phyloP scores from a whole-genome alignment of 2,113 vertebrate species.

The Sigmodon hispidus region DNA sequence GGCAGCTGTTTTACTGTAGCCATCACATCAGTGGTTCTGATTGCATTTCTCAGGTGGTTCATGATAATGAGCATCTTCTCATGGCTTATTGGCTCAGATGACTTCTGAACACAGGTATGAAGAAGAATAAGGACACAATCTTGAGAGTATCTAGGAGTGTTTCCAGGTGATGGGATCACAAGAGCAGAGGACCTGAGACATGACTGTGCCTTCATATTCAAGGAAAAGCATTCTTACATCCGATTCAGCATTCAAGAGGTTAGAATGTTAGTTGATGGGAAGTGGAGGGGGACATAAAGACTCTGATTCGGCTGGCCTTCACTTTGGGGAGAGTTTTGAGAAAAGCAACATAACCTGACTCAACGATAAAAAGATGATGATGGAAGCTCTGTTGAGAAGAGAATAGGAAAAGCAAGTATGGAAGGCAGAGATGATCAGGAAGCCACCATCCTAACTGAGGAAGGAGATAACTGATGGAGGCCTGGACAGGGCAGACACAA shows the following conservation, averaged over 20 bases:
- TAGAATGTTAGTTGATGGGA: background rate
- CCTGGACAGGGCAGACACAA: background rate
- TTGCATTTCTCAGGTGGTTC: background rate
- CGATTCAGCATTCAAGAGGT: background rate
- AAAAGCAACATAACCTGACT: background rate
- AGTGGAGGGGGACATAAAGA: background rate
- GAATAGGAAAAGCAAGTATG: background rate
- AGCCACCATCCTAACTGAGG: background rate
- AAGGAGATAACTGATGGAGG: background rate
- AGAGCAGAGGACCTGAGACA: background rate
- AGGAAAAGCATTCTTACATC: background rate
- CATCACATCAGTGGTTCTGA: background rate
- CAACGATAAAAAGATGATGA: background rate
- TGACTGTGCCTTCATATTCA: background rate
- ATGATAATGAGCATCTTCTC: background rate
- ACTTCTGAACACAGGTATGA: background rate
- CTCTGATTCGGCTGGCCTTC: background rate
- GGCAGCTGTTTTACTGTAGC: background rate
- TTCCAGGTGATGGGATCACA: background rate
- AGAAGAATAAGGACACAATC: background rate
- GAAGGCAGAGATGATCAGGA: background rate
- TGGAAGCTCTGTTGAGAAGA: background rate
- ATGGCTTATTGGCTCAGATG: background rate
- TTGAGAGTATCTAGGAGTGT: background rate
- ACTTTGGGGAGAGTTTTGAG: background rate